These are phyloP conservation scores for Calvadosia cruxmelitensis DNA, from an alignment of 30 jellyfish, hydroid and myxozoan genomes.

Conservation along the genomic window DNA sequence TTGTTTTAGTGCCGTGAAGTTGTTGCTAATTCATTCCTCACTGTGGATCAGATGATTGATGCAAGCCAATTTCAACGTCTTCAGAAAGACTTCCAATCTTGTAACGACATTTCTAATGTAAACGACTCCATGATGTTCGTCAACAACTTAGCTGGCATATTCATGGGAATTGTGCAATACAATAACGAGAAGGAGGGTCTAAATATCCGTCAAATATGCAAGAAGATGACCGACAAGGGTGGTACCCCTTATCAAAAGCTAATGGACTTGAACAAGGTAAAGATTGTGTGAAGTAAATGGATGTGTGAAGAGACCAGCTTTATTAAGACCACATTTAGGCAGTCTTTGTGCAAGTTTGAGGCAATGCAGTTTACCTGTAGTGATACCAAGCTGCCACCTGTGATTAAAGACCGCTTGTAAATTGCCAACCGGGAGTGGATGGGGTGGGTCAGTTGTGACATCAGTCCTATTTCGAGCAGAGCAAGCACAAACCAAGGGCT, in stretches of 20 bases:
- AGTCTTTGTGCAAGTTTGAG: too few species aligned
- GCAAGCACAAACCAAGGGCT: too few species aligned
- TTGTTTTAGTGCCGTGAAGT: conserved; percentile 30
- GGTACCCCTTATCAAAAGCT: conserved; percentile 33
- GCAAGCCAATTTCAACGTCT: conserved; percentile 30
- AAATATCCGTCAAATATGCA: conserved; percentile 43
- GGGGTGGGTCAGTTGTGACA: too few species aligned
- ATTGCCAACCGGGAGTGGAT: too few species aligned
- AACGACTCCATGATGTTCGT: conserved; percentile 40
- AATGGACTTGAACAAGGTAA: conserved; percentile 40
- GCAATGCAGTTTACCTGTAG: too few species aligned
- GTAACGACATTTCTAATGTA: conserved; percentile 42
- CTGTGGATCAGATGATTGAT: conserved; percentile 17
- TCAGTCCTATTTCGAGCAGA: too few species aligned
- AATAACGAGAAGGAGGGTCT: conserved; percentile 43
- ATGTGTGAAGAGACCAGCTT: too few species aligned
- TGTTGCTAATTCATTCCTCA: conserved; percentile 30
- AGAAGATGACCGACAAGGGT: conserved; percentile 33
- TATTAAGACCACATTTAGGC: too few species aligned
- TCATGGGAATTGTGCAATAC: conserved; percentile 40
- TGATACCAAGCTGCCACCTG: too few species aligned
- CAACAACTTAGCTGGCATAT: conserved; percentile 30
- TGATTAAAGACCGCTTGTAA: too few species aligned
- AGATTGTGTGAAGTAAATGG: too few species aligned
- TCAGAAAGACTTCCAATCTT: conserved; percentile 27